These are phyloP conservation scores for Arvicola amphibius DNA, from an alignment of 2,797 vertebrate genomes.

Conservation along the genomic window DNA sequence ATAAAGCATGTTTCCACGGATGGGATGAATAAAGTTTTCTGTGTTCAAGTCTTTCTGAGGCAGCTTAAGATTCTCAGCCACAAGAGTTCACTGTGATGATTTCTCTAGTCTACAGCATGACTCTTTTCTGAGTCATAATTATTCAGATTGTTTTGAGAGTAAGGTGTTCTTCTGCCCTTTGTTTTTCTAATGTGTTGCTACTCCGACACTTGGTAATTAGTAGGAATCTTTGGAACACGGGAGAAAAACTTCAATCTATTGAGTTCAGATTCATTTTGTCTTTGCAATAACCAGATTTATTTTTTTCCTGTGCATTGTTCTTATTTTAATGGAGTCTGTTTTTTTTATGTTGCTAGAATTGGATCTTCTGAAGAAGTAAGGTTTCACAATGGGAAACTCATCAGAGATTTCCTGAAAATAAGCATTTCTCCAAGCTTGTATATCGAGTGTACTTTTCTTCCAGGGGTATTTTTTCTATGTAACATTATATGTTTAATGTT, in stretches of 20 bases:
- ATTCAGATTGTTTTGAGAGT: constrained; percentile 75
- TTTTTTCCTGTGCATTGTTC: constrained; percentile 64
- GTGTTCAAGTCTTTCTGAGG: constrained; percentile 58
- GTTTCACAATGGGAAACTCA: constrained; percentile 43
- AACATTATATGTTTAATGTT: neutral
- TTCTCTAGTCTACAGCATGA: constrained; percentile 69
- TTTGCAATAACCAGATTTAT: constrained; percentile 61
- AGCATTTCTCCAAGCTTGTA: constrained; percentile 40
- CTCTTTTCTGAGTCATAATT: constrained; percentile 81
- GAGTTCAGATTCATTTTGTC: constrained; percentile 71
- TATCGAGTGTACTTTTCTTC: neutral
- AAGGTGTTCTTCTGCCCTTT: constrained; percentile 71
- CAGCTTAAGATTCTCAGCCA: constrained; percentile 55
- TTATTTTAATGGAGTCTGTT: constrained; percentile 67
- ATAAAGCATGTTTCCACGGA: constrained; percentile 53
- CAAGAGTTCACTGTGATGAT: constrained; percentile 75
- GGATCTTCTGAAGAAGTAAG: constrained; percentile 45
- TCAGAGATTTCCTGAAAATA: constrained; percentile 39
- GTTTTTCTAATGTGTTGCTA: constrained; percentile 77
- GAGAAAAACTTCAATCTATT: constrained; percentile 71
- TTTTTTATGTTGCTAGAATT: constrained; percentile 66
- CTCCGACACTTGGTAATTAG: constrained; percentile 74
- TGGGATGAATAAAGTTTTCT: constrained; percentile 48
- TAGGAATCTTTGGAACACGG: constrained; percentile 64
- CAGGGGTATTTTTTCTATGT: constrained; percentile 15